A percentile compares a stretch with the other conserved stretches of the same genome.
Conservation (phyloP, 2,113 vertebrate genomes). For the Sinocyclocheilus rhinocerous region DNA sequence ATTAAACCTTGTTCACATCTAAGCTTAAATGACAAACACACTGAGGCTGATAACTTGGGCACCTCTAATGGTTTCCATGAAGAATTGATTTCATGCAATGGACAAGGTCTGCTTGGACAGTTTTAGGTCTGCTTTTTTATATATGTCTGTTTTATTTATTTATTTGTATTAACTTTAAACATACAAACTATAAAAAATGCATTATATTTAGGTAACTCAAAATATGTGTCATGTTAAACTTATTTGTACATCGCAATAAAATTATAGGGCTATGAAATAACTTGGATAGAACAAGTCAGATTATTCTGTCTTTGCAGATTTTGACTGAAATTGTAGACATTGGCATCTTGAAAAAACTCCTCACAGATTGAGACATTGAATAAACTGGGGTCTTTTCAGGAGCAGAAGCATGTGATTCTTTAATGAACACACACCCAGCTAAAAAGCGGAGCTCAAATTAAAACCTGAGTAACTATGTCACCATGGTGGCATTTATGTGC, state of each 20-base stretch:
- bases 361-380: neutral
- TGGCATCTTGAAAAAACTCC: neutral
- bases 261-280: neutral
- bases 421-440: neutral
- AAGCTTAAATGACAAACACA: conserved; percentile 20
- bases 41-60: neutral
- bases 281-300: neutral
- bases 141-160: neutral
- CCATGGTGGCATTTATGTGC: neutral
- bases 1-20: conserved; percentile 10
- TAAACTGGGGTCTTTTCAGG: neutral
- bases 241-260: neutral
- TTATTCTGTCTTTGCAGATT: neutral
- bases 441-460: neutral
- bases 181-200: neutral
- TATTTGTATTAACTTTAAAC: neutral
- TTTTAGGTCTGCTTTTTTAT: neutral
- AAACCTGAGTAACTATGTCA: neutral
- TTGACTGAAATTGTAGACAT: neutral
- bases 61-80: neutral
- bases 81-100: neutral
- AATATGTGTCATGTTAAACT: neutral
- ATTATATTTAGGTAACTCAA: neutral
- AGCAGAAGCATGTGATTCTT: neutral
- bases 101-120: neutral